Evolutionary conservation across 2,113 vertebrate genomes (phyloP).

Genomic region (Lanius collurio): DNA sequence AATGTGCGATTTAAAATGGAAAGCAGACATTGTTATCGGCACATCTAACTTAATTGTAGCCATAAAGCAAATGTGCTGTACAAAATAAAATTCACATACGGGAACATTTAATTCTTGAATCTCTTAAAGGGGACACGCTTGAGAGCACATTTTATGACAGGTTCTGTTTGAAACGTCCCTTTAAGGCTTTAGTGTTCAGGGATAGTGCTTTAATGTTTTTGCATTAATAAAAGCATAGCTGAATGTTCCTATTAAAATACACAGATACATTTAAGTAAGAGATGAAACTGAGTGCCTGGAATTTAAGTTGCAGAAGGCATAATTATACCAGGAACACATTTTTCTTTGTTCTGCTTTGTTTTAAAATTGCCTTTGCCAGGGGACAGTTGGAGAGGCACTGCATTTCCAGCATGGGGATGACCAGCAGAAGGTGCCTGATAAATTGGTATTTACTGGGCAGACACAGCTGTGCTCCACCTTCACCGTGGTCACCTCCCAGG

Average conservation of each 20-base stretch:
- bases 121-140: conserved; percentile 88
- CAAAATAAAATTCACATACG: conserved; percentile 88
- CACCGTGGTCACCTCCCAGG: neutral
- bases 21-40: conserved; percentile 84
- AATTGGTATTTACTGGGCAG: neutral
- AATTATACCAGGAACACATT: conserved; percentile 69
- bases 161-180: conserved; percentile 81
- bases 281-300: conserved; percentile 73
- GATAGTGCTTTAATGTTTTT: conserved; percentile 81
- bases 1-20: conserved; percentile 88
- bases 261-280: conserved; percentile 84
- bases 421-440: neutral
- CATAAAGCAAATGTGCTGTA: conserved; percentile 89
- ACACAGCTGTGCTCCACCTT: neutral
- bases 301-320: conserved; percentile 73
- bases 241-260: conserved; percentile 82
- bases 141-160: conserved; percentile 86
- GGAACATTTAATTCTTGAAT: conserved; percentile 86
- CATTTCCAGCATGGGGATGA: neutral
- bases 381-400: neutral
- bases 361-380: conserved; percentile 14
- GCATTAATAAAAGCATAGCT: conserved; percentile 83
- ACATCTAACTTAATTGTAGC: conserved; percentile 85
- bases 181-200: conserved; percentile 81
- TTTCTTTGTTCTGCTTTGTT: conserved; percentile 63